A percentile compares a stretch with the other conserved stretches of the same genome.
phyloP scores from a whole-genome alignment of 1,140 invertebrate species.

The Cotesia chilonis region DNA sequence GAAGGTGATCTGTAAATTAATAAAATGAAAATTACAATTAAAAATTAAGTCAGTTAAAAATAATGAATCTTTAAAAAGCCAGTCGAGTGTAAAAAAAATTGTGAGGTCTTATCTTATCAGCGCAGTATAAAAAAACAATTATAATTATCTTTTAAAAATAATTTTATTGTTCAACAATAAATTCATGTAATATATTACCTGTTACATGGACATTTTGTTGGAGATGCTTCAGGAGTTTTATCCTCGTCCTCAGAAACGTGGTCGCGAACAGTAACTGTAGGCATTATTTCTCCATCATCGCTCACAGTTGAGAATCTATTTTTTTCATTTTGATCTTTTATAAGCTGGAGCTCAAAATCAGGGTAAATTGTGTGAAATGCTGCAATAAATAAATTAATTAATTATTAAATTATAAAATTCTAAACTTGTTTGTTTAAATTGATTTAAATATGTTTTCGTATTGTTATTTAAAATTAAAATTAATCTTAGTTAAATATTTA shows the following conservation, averaged over 20 bases:
- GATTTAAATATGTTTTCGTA: no score
- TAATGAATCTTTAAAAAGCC: neutral
- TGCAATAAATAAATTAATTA: constrained; percentile 8
- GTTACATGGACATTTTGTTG: constrained; percentile 13
- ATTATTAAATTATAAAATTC: no score
- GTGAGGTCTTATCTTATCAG: no score
- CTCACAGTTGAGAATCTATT: constrained; percentile 24
- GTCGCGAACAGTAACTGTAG: neutral
- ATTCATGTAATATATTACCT: neutral
- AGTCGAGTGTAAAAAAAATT: no score
- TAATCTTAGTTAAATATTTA: constrained; percentile 2
- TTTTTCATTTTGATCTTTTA: constrained; percentile 41
- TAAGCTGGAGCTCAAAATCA: constrained; percentile 53
- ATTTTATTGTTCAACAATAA: neutral
- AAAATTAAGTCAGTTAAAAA: constrained; percentile 7
- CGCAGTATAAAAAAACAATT: constrained; percentile 2
- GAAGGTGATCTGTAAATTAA: no score
- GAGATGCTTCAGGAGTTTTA: neutral
- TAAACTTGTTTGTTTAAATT: no score
- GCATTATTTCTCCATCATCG: constrained; percentile 19
- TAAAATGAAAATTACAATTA: constrained; percentile 35
- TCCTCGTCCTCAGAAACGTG: constrained; percentile 12
- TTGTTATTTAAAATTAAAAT: neutral
- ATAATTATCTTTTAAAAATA: neutral
- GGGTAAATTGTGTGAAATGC: constrained; percentile 45